Conservation (phyloP, 1,140 invertebrate species). For the Lanistes nyassanus region DNA sequence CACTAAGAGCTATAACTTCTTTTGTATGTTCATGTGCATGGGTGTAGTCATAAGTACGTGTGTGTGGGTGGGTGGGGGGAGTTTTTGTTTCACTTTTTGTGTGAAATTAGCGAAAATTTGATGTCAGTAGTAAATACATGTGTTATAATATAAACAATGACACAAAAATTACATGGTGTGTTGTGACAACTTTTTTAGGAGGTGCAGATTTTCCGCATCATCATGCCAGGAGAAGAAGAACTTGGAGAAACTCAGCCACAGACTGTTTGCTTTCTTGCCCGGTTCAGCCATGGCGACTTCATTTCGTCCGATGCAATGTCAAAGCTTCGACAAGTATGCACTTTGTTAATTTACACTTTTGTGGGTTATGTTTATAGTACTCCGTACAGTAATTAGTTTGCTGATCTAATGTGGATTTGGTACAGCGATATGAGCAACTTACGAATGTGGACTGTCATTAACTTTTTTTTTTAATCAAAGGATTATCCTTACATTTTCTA, state of each 20-base stretch:
- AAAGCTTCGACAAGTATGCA: slow-evolving; percentile 87
- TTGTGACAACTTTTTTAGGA: slow-evolving; percentile 74
- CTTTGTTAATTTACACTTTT: too few relatives aligned
- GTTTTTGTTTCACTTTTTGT: not conserved
- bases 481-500: too few relatives aligned
- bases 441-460: too few relatives aligned
- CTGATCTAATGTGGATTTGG: too few relatives aligned
- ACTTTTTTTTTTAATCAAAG: too few relatives aligned
- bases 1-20: too few relatives aligned
- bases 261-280: slow-evolving; percentile 90
- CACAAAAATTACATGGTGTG: not conserved
- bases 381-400: too few relatives aligned
- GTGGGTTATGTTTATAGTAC: too few relatives aligned
- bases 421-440: too few relatives aligned
- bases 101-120: not conserved
- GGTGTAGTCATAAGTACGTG: too few relatives aligned
- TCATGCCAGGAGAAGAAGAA: slow-evolving; percentile 96
- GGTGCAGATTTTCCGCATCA: slow-evolving; percentile 88
- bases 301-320: slow-evolving; percentile 96
- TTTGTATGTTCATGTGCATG: too few relatives aligned
- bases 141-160: not conserved
- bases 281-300: slow-evolving; percentile 87
- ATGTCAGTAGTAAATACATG: not conserved
- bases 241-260: slow-evolving; percentile 89
- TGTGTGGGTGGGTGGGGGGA: not conserved